These are phyloP conservation scores for Bellardia bayeri DNA, from an alignment of 2,888 invertebrate genomes.

Conservation along the genomic window DNA sequence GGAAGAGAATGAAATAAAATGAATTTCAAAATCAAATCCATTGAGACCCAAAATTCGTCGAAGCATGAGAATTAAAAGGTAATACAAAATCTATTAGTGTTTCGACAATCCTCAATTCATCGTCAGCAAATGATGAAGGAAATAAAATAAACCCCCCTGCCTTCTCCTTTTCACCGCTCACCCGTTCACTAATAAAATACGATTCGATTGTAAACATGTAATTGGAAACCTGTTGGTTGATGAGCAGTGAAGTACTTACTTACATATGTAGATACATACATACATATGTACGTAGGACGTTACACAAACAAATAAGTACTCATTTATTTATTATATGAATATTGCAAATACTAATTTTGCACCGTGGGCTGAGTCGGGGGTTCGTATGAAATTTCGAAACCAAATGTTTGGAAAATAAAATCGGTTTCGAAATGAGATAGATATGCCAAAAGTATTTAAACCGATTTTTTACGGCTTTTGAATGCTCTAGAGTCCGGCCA, in stretches of 20 bases:
- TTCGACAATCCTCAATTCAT: conserved; percentile 53
- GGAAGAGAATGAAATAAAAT: conserved; percentile 41
- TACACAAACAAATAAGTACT: conserved; percentile 19
- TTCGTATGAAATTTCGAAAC: not conserved
- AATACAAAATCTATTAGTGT: conserved; percentile 75
- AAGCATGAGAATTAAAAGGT: conserved; percentile 73
- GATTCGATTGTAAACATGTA: conserved; percentile 67
- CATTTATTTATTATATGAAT: conserved; percentile 51
- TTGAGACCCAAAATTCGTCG: conserved; percentile 68
- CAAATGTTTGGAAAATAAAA: no score
- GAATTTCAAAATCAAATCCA: conserved; percentile 66
- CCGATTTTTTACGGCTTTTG: no score
- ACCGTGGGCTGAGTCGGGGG: not conserved
- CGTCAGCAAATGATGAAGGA: conserved; percentile 42
- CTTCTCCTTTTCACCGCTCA: not conserved
- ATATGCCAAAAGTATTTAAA: no score
- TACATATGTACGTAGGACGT: not conserved
- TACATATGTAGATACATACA: not conserved
- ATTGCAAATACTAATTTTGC: conserved; percentile 24
- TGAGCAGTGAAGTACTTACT: conserved; percentile 35
- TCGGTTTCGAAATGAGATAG: no score
- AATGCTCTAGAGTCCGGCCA: no score
- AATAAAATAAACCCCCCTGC: conserved; percentile 40
- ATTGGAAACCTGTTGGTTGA: conserved; percentile 73
- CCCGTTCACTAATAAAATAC: conserved; percentile 60